Base-by-base conservation (phyloP, 2,888 invertebrate genomes). In the Eristalis arbustorum region DNA sequence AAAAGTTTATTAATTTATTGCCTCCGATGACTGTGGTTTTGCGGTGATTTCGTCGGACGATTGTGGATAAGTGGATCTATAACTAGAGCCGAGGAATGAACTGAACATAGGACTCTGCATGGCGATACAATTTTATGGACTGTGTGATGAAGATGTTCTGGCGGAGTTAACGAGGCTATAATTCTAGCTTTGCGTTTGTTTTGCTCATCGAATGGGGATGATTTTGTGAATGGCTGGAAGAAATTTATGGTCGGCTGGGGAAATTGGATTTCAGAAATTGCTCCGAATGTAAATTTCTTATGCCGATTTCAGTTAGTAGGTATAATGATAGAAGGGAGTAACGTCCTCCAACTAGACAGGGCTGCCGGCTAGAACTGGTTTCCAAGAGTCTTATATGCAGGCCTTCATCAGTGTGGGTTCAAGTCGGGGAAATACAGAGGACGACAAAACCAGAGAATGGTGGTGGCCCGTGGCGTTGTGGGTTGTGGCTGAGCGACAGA, bases 1-100 rank as follows among this genome's bases (percentile, higher is more conserved):
- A 40, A 69, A 75, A 79, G 2, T 75, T 84, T 71, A 75, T 84
- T 79, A 71, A 79, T 68, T 78, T 78, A 69, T 66, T 69, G 62
- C 22, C 49, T 37, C 8, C 49, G 79, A 79, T 67, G 79, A 67
- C 67, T 78, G 71, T 71, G 42, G 57, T 71, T 66, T 4, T 23
- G 49, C 49, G 49, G 49, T 49, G 8, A 49, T 49, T 49, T 18
- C 49, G 49, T 18, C 6, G 49, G 49, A 49, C 49, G 49, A 49
- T 49, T 49, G 49, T 18, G 8, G 18, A 49, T 49, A 49, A 49
- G 49, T 49, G 49, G 49, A 49, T 49, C 18, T 18, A 18, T 18
- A 49, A 49, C 18, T 18, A 8, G 49, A 8, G 8, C 18, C 49
- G 18, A 49, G 2, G 8, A 6, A n/a, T 18, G 49, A 8, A n/a